Percentiles rank a stretch among this genome's conserved stretches.
These are phyloP conservation scores for Agonopterix alstromeriana DNA, from an alignment of 2,888 invertebrate genomes.

Conservation along the genomic window DNA sequence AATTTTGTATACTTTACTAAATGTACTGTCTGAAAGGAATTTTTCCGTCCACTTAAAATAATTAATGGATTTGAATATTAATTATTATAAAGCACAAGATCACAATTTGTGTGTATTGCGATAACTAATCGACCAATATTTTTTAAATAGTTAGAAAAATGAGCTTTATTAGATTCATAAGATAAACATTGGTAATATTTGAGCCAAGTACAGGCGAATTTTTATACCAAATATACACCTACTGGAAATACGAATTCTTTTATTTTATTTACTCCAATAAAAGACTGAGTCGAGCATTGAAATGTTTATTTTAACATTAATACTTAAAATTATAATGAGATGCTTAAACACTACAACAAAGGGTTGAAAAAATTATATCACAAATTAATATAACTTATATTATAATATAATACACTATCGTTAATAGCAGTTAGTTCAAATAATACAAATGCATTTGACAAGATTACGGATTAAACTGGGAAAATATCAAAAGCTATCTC, in stretches of 20 bases:
- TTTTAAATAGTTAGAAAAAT: slow-evolving; percentile 30
- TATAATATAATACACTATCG: too few relatives aligned
- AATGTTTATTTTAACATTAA: slow-evolving; percentile 39
- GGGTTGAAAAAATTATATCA: slow-evolving; percentile 13
- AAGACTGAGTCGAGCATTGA: slow-evolving; percentile 37
- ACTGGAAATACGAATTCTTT: slow-evolving; percentile 13
- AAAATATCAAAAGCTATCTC: too few relatives aligned
- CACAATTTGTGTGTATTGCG: neutral
- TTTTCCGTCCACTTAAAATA: too few relatives aligned
- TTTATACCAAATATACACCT: slow-evolving; percentile 72
- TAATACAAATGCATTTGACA: too few relatives aligned
- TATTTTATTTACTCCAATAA: slow-evolving; percentile 11
- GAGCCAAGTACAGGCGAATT: slow-evolving; percentile 46
- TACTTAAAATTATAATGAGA: slow-evolving; percentile 8
- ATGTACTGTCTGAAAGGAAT: too few relatives aligned
- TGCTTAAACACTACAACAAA: slow-evolving; percentile 2
- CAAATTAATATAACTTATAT: slow-evolving; percentile 7
- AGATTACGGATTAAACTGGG: too few relatives aligned
- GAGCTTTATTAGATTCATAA: slow-evolving; percentile 56
- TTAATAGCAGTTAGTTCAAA: too few relatives aligned
- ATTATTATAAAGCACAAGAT: neutral
- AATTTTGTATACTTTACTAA: too few relatives aligned
- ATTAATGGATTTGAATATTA: too few relatives aligned
- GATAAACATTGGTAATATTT: slow-evolving; percentile 35
- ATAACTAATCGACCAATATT: slow-evolving; percentile 24